Percentiles rank a stretch among this genome's conserved stretches.
Evolutionary conservation across 2,113 vertebrate genomes (phyloP).

Genomic region (Eulemur rufifrons): DNA sequence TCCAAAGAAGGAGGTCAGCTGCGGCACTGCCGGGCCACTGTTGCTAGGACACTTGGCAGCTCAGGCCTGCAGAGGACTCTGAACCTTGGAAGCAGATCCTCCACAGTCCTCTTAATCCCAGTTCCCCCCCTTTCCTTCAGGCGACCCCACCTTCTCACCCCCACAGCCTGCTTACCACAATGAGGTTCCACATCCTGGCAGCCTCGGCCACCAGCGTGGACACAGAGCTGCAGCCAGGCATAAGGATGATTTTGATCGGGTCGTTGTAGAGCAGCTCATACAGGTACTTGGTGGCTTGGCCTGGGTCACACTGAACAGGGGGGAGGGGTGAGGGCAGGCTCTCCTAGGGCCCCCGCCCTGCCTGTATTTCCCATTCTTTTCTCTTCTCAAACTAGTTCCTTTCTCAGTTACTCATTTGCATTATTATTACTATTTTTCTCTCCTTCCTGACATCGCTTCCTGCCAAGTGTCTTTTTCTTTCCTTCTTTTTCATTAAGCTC

Average conservation of each 20-base stretch:
- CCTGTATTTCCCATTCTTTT: not conserved
- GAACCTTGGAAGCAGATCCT: not conserved
- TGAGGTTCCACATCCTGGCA: conserved; percentile 98
- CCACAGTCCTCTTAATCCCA: not conserved
- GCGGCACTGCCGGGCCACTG: not conserved
- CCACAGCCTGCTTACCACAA: conserved; percentile 87
- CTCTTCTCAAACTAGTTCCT: not conserved
- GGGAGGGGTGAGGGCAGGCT: not conserved
- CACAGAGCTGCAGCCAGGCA: conserved; percentile 96
- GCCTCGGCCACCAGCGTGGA: conserved; percentile 96
- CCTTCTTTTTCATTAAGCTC: not conserved
- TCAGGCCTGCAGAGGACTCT: not conserved
- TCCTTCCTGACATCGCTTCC: not conserved
- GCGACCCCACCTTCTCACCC: not conserved
- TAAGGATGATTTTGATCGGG: conserved; percentile 97
- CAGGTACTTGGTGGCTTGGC: conserved; percentile 94
- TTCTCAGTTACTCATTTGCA: not conserved
- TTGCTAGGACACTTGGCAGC: not conserved
- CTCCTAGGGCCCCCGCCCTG: not conserved
- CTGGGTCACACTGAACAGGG: conserved; percentile 90
- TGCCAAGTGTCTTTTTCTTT: not conserved
- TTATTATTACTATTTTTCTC: not conserved
- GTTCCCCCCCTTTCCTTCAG: not conserved
- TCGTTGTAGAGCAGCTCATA: conserved; percentile 97
- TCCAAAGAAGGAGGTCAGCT: not conserved